phyloP scores from a whole-genome alignment of 2,113 vertebrate species.

The Seriola aureovittata region DNA sequence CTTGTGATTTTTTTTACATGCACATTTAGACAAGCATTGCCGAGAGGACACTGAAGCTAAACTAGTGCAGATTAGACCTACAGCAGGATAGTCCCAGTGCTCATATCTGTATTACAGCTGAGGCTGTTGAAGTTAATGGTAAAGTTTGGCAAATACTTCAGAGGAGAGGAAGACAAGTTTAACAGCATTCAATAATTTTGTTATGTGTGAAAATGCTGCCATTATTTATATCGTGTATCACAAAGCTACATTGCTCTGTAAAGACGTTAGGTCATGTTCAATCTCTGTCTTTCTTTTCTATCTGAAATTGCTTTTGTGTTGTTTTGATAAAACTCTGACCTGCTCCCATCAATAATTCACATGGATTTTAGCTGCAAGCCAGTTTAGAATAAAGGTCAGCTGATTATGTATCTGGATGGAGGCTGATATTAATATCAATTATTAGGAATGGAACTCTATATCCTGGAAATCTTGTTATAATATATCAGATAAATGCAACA shows the following conservation, averaged over 20 bases:
- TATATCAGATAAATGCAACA: slow-evolving; percentile 24
- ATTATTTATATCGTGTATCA: not conserved
- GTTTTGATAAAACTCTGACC: slow-evolving; percentile 18
- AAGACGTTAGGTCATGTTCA: not conserved
- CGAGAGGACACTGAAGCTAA: not conserved
- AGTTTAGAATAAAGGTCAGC: slow-evolving; percentile 47
- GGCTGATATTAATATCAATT: slow-evolving; percentile 26
- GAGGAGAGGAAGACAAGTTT: not conserved
- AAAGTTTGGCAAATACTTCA: not conserved
- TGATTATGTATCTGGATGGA: slow-evolving; percentile 45
- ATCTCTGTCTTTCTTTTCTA: not conserved
- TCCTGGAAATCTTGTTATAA: slow-evolving; percentile 11
- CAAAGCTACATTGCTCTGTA: not conserved
- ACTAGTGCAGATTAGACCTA: not conserved
- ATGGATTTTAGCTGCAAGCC: slow-evolving; percentile 30
- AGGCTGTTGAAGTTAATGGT: no score
- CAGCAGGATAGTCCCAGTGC: no score
- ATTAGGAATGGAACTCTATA: slow-evolving; percentile 6
- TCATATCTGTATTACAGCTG: no score
- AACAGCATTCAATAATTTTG: not conserved
- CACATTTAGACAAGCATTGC: no score
- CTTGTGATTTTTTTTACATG: no score
- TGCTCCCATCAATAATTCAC: slow-evolving; percentile 15
- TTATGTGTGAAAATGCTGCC: not conserved
- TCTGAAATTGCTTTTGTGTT: slow-evolving; percentile 21